Percentiles rank a stretch among this genome's conserved stretches.
These are phyloP conservation scores for Nephrotoma guestfalica DNA, from an alignment of 2,888 invertebrate species.

Conservation along the genomic window DNA sequence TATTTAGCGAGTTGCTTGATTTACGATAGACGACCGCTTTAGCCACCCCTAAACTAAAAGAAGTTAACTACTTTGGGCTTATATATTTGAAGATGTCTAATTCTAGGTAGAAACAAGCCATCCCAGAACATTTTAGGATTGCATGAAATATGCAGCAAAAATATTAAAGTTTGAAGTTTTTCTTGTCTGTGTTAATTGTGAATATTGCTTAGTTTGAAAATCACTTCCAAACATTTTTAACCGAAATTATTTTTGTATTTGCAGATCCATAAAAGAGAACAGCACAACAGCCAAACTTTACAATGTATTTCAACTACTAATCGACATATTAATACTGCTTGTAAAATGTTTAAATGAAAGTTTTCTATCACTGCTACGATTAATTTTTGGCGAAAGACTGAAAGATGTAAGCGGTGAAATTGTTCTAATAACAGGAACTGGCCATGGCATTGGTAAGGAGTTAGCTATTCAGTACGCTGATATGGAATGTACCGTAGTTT, in stretches of 20 bases:
- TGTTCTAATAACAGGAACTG: constrained; percentile 72
- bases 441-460: constrained; percentile 72
- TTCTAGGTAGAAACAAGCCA: too few species aligned
- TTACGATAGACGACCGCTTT: too few species aligned
- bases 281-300: background rate
- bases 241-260: background rate
- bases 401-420: constrained; percentile 63
- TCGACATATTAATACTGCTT: background rate
- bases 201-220: too few species aligned
- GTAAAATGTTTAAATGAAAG: background rate
- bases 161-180: too few species aligned
- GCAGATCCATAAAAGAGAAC: background rate
- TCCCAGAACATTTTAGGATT: too few species aligned
- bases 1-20: too few species aligned
- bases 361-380: background rate
- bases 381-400: constrained; percentile 27
- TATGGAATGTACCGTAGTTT: constrained; percentile 55
- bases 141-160: too few species aligned
- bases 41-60: too few species aligned
- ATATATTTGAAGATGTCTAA: too few species aligned
- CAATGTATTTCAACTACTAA: background rate
- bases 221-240: too few species aligned
- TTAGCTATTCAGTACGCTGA: constrained; percentile 56
- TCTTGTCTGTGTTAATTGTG: too few species aligned
- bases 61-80: too few species aligned